Percentiles rank a stretch among this genome's conserved stretches.
phyloP scores from a whole-genome alignment of 2,888 invertebrate species.

The Drosophila quinaria region DNA sequence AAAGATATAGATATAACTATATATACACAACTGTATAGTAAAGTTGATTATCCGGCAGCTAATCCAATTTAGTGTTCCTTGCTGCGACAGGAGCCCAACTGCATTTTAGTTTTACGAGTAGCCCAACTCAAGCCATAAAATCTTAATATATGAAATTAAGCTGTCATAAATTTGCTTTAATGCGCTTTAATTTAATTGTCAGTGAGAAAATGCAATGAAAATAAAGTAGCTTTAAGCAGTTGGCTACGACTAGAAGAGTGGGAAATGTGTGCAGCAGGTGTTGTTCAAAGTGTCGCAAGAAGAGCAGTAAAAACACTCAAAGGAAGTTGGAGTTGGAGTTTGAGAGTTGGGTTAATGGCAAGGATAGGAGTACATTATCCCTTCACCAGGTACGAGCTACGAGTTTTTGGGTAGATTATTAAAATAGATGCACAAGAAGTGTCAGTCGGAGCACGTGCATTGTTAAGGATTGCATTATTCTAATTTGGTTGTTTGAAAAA shows the following conservation, averaged over 20 bases:
- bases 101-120: slow-evolving; percentile 58
- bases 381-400: slow-evolving; percentile 26
- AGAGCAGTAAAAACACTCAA: slow-evolving; percentile 50
- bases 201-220: slow-evolving; percentile 74
- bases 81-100: slow-evolving; percentile 29
- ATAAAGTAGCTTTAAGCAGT: slow-evolving; percentile 57
- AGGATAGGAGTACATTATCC: slow-evolving; percentile 50
- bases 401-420: slow-evolving; percentile 54
- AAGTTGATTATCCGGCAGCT: slow-evolving; percentile 67
- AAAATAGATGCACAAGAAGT: slow-evolving; percentile 59
- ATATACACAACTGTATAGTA: slow-evolving; percentile 11
- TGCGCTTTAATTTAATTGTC: slow-evolving; percentile 83
- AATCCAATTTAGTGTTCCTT: slow-evolving; percentile 55
- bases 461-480: slow-evolving; percentile 33
- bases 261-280: slow-evolving; percentile 58
- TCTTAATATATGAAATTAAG: slow-evolving; percentile 83
- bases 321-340: slow-evolving; percentile 10
- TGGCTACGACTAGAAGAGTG: slow-evolving; percentile 3
- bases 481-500: slow-evolving; percentile 69
- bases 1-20: slow-evolving; percentile 9
- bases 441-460: slow-evolving; percentile 30
- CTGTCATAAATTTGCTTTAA: slow-evolving; percentile 82
- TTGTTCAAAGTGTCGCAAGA: slow-evolving; percentile 46
- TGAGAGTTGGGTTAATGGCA: slow-evolving; percentile 12
- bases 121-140: slow-evolving; percentile 62